Percentiles rank a stretch among this genome's conserved stretches.
These are phyloP conservation scores for Nothocercus julius DNA, from an alignment of 2,113 vertebrate genomes.

Conservation along the genomic window DNA sequence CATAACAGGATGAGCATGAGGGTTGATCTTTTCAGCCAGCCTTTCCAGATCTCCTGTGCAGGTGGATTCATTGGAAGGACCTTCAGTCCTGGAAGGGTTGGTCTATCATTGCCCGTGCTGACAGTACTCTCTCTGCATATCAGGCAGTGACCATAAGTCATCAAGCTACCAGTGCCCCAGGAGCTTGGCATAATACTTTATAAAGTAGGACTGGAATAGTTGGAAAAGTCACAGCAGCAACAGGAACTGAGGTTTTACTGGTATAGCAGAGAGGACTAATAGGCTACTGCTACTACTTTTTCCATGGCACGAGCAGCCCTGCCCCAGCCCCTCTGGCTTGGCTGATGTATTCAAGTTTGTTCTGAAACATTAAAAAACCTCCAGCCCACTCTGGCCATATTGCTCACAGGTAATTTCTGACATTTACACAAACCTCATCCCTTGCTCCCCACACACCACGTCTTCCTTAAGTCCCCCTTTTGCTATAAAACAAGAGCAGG, in stretches of 20 bases:
- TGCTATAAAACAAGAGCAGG: not conserved
- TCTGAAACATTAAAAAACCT: not conserved
- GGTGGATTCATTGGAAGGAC: no score
- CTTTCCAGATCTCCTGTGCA: not conserved
- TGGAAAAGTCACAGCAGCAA: no score
- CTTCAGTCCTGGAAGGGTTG: not conserved
- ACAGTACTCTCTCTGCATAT: not conserved
- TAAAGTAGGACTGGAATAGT: accelerated
- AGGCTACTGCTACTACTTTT: not conserved
- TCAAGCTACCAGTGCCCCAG: not conserved
- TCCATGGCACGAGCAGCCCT: not conserved
- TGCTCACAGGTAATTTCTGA: not conserved
- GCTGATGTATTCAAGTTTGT: not conserved
- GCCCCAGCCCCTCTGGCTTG: not conserved
- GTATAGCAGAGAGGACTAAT: accelerated
- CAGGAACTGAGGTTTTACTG: accelerated
- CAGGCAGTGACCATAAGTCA: not conserved
- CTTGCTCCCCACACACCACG: not conserved
- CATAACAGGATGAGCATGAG: accelerated
- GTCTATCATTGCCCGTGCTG: accelerated
- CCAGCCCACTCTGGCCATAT: not conserved
- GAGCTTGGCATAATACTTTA: accelerated
- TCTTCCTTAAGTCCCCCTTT: not conserved
- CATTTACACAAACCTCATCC: not conserved
- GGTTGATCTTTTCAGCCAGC: not conserved